Percentiles rank a stretch among this genome's conserved stretches.
Evolutionary conservation across 30 jellyfish, hydroid and myxozoan species (phyloP).

Genomic region (Cassiopea xamachana): DNA sequence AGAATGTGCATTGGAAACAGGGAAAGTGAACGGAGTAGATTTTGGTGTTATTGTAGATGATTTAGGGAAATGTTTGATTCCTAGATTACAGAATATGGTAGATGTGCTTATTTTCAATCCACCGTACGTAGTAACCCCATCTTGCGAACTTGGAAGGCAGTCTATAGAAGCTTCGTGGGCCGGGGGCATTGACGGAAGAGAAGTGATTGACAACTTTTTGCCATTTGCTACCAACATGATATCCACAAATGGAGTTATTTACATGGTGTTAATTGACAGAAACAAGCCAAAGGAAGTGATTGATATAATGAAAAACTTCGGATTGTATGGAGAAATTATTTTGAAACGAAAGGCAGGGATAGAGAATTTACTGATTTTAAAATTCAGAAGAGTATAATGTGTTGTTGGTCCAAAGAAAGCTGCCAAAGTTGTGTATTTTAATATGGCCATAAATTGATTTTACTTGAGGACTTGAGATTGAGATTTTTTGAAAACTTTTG

Average conservation of each 20-base stretch:
- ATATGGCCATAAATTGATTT: background rate
- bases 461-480: background rate
- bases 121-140: constrained; percentile 92
- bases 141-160: constrained; percentile 76
- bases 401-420: background rate
- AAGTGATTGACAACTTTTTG: constrained; percentile 77
- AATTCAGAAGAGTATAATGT: constrained; percentile 12
- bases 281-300: constrained; percentile 68
- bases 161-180: constrained; percentile 96
- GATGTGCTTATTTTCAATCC: constrained; percentile 92
- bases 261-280: constrained; percentile 72
- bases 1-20: constrained; percentile 67
- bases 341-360: constrained; percentile 76
- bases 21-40: constrained; percentile 18
- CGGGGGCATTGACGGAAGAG: constrained; percentile 96
- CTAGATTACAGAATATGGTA: constrained; percentile 55
- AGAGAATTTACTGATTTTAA: constrained; percentile 62
- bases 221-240: constrained; percentile 54
- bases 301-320: constrained; percentile 26
- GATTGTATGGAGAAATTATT: constrained; percentile 40
- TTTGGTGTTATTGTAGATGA: constrained; percentile 52
- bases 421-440: background rate
- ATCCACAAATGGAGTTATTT: constrained; percentile 66
- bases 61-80: constrained; percentile 42
- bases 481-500: no score